Base-by-base conservation (phyloP, 2,113 vertebrate species). In the Thermophis baileyi region DNA sequence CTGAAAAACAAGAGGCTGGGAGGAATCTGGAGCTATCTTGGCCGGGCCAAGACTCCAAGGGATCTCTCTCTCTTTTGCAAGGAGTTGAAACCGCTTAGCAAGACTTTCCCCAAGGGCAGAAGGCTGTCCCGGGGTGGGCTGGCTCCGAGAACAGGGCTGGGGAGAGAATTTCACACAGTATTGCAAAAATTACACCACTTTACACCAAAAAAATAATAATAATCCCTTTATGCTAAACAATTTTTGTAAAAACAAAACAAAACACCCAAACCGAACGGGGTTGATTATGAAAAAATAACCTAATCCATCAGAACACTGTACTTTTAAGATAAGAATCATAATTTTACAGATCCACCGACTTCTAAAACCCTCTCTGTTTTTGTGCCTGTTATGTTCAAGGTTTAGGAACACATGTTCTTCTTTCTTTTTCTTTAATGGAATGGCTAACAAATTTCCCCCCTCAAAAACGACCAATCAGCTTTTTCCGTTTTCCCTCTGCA, bases 401-500 rank as follows among this genome's bases (percentile, higher is more conserved):
- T 97, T 96, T 96, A 95, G 94, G 94, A 97, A 95, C 93, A 95
- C 94, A 94, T 91, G 60, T 25, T 6, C 12, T 14, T 46, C 94
- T 96, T 85, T 93, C 74, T 60, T 60, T 11, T 57, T 27, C 50
- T 44, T 88, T 96, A 96, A 86, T 94, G 95, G 96, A 94, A 97
- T 94, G 95, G 96, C 96, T 97, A 97, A 97, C 97, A 96, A 93
- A 95, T 88, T 30, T 18, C 81, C 69, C 51, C 51, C 92, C 63
- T n/a, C 0, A 14, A 96, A 97, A 97, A 96, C 95, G 93, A 96
- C 97, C 97, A 94, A 92, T 97, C 97, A 96, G 95, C 97, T 95
- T 96, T 97, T 97, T 51, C 96, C 93, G 97, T 97, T 97, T 96
- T 97, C 96, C 97, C 96, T 97, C 96, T 96, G 96, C 94, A 96